Conservation (phyloP, 2,113 vertebrate genomes). For the Oceanodroma tethys region DNA sequence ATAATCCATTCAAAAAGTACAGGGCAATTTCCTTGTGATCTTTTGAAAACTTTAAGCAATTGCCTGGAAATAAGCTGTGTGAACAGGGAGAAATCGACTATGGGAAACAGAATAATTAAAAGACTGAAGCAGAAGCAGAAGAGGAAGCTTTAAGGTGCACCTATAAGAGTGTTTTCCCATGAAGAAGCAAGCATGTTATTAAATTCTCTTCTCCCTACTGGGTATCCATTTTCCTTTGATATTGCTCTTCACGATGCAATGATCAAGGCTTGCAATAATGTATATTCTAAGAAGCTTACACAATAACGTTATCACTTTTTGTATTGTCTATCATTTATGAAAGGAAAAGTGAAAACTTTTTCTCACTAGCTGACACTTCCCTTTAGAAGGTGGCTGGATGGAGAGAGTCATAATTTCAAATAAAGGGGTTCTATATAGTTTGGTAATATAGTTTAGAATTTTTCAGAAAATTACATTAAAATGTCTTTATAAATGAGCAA, state of each 20-base stretch:
- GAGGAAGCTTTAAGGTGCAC: background rate
- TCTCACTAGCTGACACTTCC: background rate
- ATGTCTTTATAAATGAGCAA: background rate
- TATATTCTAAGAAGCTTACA: background rate
- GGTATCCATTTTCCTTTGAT: background rate
- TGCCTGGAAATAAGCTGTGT: background rate
- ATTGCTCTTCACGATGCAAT: background rate
- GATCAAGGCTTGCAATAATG: background rate
- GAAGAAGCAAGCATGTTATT: background rate
- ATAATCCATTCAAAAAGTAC: background rate
- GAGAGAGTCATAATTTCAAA: background rate
- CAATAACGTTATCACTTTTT: background rate
- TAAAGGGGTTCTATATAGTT: background rate
- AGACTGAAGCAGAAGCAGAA: background rate
- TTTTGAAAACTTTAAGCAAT: background rate
- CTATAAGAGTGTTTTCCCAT: background rate
- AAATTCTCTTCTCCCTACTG: background rate
- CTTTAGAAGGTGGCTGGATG: background rate
- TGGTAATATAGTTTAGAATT: background rate
- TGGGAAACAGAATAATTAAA: background rate
- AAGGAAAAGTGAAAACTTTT: background rate
- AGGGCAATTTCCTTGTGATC: background rate
- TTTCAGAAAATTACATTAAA: background rate
- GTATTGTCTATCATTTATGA: background rate
- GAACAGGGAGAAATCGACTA: background rate